A percentile compares a stretch with the other conserved stretches of the same genome.
Evolutionary conservation across 2,888 invertebrate species (phyloP).

Genomic region (Andrena minutula): DNA sequence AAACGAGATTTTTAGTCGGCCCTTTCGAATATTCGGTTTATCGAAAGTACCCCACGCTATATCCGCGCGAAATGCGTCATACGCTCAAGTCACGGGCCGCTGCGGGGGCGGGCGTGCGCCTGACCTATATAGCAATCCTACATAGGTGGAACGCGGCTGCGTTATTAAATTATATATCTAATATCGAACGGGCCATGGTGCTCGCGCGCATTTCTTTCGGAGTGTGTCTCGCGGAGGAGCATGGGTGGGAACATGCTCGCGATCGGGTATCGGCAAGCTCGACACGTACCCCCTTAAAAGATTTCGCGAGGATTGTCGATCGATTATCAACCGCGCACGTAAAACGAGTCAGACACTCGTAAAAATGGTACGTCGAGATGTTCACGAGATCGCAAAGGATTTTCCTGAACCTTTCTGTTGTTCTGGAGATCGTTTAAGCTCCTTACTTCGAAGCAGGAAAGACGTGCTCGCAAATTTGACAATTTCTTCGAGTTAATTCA

Average conservation of each 20-base stretch:
- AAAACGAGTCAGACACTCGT: background rate
- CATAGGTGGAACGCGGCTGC: background rate
- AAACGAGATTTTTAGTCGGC: slow-evolving; percentile 14
- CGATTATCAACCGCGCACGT: slow-evolving; percentile 17
- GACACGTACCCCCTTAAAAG: slow-evolving; percentile 28
- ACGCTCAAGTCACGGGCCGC: slow-evolving; percentile 11
- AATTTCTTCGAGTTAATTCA: too few relatives aligned
- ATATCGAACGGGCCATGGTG: slow-evolving; percentile 32
- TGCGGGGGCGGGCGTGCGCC: background rate
- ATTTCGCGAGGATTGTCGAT: slow-evolving; percentile 11
- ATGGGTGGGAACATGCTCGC: background rate
- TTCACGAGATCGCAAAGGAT: background rate
- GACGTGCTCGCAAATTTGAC: too few relatives aligned
- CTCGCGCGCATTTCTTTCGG: slow-evolving; percentile 13
- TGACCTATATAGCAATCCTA: slow-evolving; percentile 20
- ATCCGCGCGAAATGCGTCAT: slow-evolving; percentile 23
- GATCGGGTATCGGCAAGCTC: slow-evolving; percentile 8
- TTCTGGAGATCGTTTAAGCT: slow-evolving; percentile 3
- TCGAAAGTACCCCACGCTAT: slow-evolving; percentile 9
- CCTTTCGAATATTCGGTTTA: slow-evolving; percentile 35
- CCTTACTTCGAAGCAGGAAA: background rate
- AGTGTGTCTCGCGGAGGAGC: slow-evolving; percentile 1
- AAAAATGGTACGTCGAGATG: background rate
- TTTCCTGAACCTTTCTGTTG: background rate
- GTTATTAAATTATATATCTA: slow-evolving; percentile 52